Evolutionary conservation across 1,140 invertebrate genomes (phyloP).

Genomic region (Ptiloglossa arizonensis): DNA sequence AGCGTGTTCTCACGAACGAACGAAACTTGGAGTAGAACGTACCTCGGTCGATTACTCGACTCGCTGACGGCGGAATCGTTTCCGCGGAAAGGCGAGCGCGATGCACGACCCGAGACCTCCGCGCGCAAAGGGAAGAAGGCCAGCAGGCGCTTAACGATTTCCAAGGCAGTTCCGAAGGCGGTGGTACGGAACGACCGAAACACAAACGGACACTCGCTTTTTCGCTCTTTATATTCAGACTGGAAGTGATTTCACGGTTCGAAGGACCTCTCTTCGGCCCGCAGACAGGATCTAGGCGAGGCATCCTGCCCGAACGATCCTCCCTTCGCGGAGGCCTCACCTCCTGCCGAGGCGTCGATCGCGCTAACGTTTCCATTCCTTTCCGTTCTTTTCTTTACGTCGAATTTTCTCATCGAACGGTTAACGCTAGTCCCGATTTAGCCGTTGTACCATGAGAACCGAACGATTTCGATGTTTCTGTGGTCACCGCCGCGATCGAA

Average conservation of each 20-base stretch:
- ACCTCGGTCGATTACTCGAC: background rate
- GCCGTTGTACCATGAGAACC: constrained; percentile 11
- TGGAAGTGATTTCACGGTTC: constrained; percentile 80
- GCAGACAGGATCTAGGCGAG: constrained; percentile 80
- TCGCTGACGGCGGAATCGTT: background rate
- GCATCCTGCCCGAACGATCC: constrained; percentile 70
- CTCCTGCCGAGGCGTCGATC: constrained; percentile 28
- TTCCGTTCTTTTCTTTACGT: background rate
- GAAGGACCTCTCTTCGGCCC: constrained; percentile 67
- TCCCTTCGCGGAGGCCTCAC: constrained; percentile 30
- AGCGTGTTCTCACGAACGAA: background rate
- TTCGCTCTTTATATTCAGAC: constrained; percentile 70
- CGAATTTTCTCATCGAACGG: no score
- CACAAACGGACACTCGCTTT: constrained; percentile 66
- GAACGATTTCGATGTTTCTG: constrained; percentile 17
- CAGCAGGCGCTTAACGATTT: constrained; percentile 55
- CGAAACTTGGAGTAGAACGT: background rate
- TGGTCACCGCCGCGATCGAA: constrained; percentile 58
- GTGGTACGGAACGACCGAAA: constrained; percentile 67
- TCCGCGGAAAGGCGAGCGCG: background rate
- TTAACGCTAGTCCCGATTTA: no score
- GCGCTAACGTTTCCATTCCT: constrained; percentile 18
- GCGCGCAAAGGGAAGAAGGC: constrained; percentile 49
- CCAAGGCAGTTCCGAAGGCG: constrained; percentile 53
- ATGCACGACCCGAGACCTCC: constrained; percentile 6